Conservation (phyloP, 2,113 vertebrate genomes). For the Pipra filicauda region DNA sequence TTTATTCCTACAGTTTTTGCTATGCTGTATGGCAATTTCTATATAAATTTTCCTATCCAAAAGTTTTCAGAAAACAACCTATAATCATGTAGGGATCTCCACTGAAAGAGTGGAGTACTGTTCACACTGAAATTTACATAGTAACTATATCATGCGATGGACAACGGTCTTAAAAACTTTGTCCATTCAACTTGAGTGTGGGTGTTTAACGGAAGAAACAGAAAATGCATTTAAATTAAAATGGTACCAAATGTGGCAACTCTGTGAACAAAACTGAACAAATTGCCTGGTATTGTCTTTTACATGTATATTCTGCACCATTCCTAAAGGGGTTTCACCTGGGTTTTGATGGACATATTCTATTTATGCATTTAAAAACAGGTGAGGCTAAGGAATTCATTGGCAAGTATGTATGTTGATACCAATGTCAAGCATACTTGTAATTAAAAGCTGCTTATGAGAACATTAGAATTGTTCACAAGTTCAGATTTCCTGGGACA, state of each 20-base stretch:
- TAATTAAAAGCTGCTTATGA: not conserved
- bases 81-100: not conserved
- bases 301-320: not conserved
- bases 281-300: not conserved
- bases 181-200: not conserved
- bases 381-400: not conserved
- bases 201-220: not conserved
- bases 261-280: not conserved
- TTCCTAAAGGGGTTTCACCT: not conserved
- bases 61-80: not conserved
- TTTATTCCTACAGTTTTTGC: not conserved
- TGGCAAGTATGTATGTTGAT: not conserved
- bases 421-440: not conserved
- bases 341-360: not conserved
- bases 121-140: not conserved
- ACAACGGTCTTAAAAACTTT: not conserved
- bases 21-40: not conserved
- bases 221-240: not conserved
- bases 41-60: not conserved
- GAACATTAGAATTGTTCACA: not conserved
- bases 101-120: not conserved
- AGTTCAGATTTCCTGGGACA: not conserved
- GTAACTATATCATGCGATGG: not conserved
- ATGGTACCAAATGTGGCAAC: not conserved
- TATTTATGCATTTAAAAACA: not conserved